Base-by-base conservation (phyloP, 2,797 vertebrate species). In the Philypnodon macrostomus region DNA sequence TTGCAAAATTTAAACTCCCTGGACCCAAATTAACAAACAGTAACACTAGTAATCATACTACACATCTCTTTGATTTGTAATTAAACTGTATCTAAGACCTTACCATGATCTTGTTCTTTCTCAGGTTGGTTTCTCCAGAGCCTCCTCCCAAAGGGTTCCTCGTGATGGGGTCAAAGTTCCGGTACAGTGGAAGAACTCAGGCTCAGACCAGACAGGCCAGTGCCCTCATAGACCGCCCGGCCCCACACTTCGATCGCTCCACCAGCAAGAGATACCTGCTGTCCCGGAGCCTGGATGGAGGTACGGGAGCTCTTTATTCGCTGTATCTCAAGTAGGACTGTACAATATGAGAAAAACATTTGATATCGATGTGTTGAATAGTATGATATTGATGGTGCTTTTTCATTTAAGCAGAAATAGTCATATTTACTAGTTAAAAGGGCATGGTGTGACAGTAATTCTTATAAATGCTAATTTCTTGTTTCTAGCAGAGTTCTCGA, bases 91-190 rank as follows among this genome's bases (percentile, higher is more conserved):
- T 1, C 27, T 29, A 29, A 29, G 10, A 3, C 27, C 27, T 23
- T 6, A 6, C 6, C 21, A 23, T 3, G 0, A 47, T 24, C 13
- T 0, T 2, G 1, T 31, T 36, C 47, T 27, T 47, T 15, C 14
- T 13, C 53, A 98, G 96, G 77, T 80, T 99, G 60, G 95, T 98
- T 34, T 97, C 93, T 49, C 96, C 96, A 0, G 96, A 99, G 66
- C 95, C 95, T 1, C 95, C 96, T 7, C 96, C 96, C 0, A 98
- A 98, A 73, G 95, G 96, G 17, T 99, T 99, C 82, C 81, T 99
- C 66, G 95, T 98, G 59, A 97, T 98, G 95, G 96, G 96, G 59
- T 98, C 96, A 63, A 99, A 98, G 89, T 98, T 99, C 57, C 92
- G 96, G 49, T 99, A 98, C 84, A 99, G 96, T 0, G 96, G 96